phyloP scores from a whole-genome alignment of 2,797 vertebrate species.

The Danio jaintianensis region DNA sequence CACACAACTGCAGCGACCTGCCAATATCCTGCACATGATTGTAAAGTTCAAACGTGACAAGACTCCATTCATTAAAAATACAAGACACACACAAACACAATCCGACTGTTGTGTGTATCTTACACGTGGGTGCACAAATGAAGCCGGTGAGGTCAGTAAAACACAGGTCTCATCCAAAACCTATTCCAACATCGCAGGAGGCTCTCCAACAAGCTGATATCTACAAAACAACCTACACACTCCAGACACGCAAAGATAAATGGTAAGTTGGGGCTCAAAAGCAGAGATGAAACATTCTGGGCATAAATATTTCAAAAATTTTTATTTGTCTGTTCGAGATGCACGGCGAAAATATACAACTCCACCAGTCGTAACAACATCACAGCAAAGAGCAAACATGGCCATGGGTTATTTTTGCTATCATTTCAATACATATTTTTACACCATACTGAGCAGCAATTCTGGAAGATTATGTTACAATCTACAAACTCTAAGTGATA shows the following conservation, averaged over 20 bases:
- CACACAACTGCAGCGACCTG: slow-evolving; percentile 1
- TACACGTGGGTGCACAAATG: slow-evolving; percentile 53
- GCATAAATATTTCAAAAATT: slow-evolving; percentile 29
- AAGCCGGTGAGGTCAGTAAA: slow-evolving; percentile 37
- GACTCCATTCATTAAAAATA: slow-evolving; percentile 65
- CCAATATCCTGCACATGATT: slow-evolving; percentile 54
- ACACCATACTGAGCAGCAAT: slow-evolving; percentile 14
- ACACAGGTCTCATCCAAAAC: slow-evolving; percentile 22
- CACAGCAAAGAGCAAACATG: slow-evolving; percentile 36
- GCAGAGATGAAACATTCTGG: slow-evolving; percentile 22
- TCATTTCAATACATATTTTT: slow-evolving; percentile 4
- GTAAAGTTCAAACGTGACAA: slow-evolving; percentile 63
- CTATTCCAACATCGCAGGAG: slow-evolving; percentile 40
- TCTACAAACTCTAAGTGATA: neutral
- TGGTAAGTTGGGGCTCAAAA: slow-evolving; percentile 24
- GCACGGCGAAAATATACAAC: slow-evolving; percentile 37
- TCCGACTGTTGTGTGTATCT: slow-evolving; percentile 59
- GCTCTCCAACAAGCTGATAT: slow-evolving; percentile 58
- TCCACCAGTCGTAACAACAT: slow-evolving; percentile 45
- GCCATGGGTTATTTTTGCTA: slow-evolving; percentile 28
- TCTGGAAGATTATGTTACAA: neutral
- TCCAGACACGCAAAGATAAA: slow-evolving; percentile 41
- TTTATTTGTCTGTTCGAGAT: slow-evolving; percentile 53
- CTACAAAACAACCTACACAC: slow-evolving; percentile 33
- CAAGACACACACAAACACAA: slow-evolving; percentile 53